A percentile compares a stretch with the other conserved stretches of the same genome.
phyloP scores from a whole-genome alignment of 2,888 invertebrate genomes.

The Hyles lineata region DNA sequence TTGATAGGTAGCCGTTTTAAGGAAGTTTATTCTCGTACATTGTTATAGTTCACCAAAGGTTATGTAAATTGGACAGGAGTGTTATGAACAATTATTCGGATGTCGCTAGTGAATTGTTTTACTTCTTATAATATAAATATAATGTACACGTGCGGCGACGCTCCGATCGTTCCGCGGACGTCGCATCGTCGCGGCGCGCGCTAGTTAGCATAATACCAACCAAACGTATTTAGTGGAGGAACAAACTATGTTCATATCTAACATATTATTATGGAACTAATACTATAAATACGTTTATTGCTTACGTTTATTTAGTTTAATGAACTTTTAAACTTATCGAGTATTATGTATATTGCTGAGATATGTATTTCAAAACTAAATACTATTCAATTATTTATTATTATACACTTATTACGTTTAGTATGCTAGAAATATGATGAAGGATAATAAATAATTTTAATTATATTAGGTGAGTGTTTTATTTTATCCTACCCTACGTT shows the following conservation, averaged over 20 bases:
- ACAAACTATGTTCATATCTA: constrained; percentile 63
- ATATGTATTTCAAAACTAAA: constrained; percentile 80
- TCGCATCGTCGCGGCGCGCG: constrained; percentile 34
- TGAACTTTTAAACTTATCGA: constrained; percentile 72
- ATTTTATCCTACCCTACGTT: constrained; percentile 40
- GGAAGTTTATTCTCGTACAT: constrained; percentile 70
- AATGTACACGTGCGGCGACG: constrained; percentile 3
- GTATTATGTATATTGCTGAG: constrained; percentile 81
- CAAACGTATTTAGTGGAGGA: constrained; percentile 53
- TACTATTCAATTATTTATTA: constrained; percentile 85
- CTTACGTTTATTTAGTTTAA: constrained; percentile 73
- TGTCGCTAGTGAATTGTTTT: constrained; percentile 70
- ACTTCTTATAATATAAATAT: constrained; percentile 26
- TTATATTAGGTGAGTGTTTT: constrained; percentile 82
- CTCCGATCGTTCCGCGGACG: not conserved
- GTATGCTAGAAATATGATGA: constrained; percentile 86
- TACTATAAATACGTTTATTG: constrained; percentile 82
- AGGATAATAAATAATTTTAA: constrained; percentile 86
- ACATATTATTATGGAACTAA: constrained; percentile 72
- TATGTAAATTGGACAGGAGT: constrained; percentile 67
- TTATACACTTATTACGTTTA: constrained; percentile 86
- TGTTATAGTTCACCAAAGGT: constrained; percentile 82
- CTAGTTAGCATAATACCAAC: constrained; percentile 49
- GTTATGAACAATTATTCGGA: constrained; percentile 71
- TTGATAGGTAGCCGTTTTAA: constrained; percentile 33